These are phyloP conservation scores for Paralvinella palmiformis DNA, from an alignment of 1,140 invertebrate genomes.

Conservation along the genomic window DNA sequence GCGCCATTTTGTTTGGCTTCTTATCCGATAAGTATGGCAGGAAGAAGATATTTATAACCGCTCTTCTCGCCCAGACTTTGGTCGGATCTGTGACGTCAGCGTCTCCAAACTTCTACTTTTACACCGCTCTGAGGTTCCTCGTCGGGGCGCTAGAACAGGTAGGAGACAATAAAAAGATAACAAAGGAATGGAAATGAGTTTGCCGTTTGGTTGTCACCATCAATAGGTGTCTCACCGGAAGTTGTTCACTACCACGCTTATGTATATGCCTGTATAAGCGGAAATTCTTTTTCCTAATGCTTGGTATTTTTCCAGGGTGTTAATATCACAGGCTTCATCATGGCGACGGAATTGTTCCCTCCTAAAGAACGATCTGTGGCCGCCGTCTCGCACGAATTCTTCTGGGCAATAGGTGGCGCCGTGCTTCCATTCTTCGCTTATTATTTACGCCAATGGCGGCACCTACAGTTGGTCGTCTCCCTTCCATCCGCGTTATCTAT, in stretches of 20 bases:
- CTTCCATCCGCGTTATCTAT: slow-evolving; percentile 9
- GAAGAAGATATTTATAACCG: slow-evolving; percentile 12
- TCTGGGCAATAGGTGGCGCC: slow-evolving; percentile 27
- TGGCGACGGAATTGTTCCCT: slow-evolving; percentile 17
- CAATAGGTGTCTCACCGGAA: not conserved
- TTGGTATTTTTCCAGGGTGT: slow-evolving; percentile 10
- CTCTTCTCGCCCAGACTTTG: slow-evolving; percentile 9
- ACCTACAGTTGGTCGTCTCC: slow-evolving; percentile 21
- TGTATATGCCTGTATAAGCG: not conserved
- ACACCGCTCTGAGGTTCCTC: slow-evolving; percentile 8
- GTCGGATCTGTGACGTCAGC: slow-evolving; percentile 8
- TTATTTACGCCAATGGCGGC: slow-evolving; percentile 23
- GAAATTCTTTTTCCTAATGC: not conserved
- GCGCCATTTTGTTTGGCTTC: slow-evolving; percentile 69
- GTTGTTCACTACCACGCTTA: not conserved
- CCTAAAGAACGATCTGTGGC: slow-evolving; percentile 24
- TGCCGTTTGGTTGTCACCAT: no score
- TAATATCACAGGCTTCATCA: slow-evolving; percentile 19
- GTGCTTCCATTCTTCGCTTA: slow-evolving; percentile 21
- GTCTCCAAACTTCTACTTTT: slow-evolving; percentile 10
- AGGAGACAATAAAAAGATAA: not conserved
- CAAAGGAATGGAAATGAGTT: no score
- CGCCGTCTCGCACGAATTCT: slow-evolving; percentile 27
- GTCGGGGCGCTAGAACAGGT: slow-evolving; percentile 20
- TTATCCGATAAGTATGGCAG: slow-evolving; percentile 63